Percentiles rank a stretch among this genome's conserved stretches.
Evolutionary conservation across 2,888 invertebrate genomes (phyloP).

Genomic region (Ornithoptera priamus): DNA sequence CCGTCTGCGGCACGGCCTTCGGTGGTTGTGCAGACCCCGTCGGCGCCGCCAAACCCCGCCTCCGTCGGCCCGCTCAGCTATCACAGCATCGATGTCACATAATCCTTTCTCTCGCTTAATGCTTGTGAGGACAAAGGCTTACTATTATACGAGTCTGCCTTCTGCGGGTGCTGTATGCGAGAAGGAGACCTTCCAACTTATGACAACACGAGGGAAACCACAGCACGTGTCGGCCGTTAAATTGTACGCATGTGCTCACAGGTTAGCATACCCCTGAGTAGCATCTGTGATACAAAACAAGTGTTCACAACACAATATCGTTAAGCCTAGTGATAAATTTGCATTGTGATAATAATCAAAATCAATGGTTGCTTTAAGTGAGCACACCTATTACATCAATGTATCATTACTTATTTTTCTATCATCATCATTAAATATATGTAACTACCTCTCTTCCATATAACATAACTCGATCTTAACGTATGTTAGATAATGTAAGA

Average conservation of each 20-base stretch:
- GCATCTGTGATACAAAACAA: slow-evolving; percentile 75
- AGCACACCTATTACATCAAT: slow-evolving; percentile 50
- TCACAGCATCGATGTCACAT: slow-evolving; percentile 72
- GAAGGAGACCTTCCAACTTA: slow-evolving; percentile 86
- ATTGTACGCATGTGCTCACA: slow-evolving; percentile 73
- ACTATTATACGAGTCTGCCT: slow-evolving; percentile 82
- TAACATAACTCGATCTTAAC: slow-evolving; percentile 19
- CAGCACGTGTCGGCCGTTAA: slow-evolving; percentile 72
- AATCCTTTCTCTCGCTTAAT: slow-evolving; percentile 76
- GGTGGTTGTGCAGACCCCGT: slow-evolving; percentile 58
- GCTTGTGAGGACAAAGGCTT: slow-evolving; percentile 81
- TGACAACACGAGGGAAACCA: slow-evolving; percentile 71
- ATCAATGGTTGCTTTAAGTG: slow-evolving; percentile 63
- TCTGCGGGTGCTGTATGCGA: slow-evolving; percentile 91
- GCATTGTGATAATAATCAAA: slow-evolving; percentile 64
- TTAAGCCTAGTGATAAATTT: slow-evolving; percentile 74
- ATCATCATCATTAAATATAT: slow-evolving; percentile 48
- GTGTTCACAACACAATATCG: slow-evolving; percentile 75
- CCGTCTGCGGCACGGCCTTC: slow-evolving; percentile 62
- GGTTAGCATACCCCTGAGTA: slow-evolving; percentile 60
- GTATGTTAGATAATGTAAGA: slow-evolving; percentile 15
- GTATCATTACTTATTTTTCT: slow-evolving; percentile 56
- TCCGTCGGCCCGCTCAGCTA: slow-evolving; percentile 72
- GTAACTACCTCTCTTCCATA: slow-evolving; percentile 26
- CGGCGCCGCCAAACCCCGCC: slow-evolving; percentile 73